Evolutionary conservation across 2,113 vertebrate species (phyloP), one percentile per base, ranked within the genome.

Genomic region (Microcebus lehilahytsara): DNA sequence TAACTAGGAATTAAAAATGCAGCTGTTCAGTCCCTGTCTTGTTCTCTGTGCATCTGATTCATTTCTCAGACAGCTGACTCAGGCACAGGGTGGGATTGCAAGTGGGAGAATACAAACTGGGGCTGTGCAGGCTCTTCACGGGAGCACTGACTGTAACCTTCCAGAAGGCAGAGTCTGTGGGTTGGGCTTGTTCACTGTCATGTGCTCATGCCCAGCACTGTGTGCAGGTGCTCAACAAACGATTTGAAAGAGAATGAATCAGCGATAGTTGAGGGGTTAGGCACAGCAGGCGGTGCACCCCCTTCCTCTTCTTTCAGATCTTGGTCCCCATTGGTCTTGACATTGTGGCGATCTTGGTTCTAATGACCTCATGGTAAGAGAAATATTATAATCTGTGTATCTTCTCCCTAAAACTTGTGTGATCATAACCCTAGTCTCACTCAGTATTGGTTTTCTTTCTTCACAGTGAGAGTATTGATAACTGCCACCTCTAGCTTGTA

Each of bases 231-330:
- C 11, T 66, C 32, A 46, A 1, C 34, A 67, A 67, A 19, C 17
- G 27, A 42, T 58, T 34, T 42, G n/a, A 32, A 72, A 53, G 83
- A 74, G 64, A 53, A 14, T 2, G 40, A 53, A 23, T 51, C 67
- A 81, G 17, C 81, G 71, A 27, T 69, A n/a, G 32, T 0, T 6
- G 58, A 51, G 25, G 51, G 69, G 19, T 40, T 22, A 17, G 51
- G 37, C 49, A 2, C 7, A 32, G 60, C 42, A 20, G 34, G 0
- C 11, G 7, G n/a, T n/a, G n/a, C 22, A 32, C 8, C 5, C 2
- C 3, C 30, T 62, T 64, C 34, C 46, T 79, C 17, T n/a, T 58
- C 75, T 71, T 64, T 40, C 46, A 42, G 64, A 40, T 46, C 34
- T 58, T 74, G 37, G 9, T 79, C 60, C 27, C 49, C 84, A 0